These are phyloP conservation scores for Odiellus spinosus DNA, from an alignment of 2,888 invertebrate species.

Conservation along the genomic window DNA sequence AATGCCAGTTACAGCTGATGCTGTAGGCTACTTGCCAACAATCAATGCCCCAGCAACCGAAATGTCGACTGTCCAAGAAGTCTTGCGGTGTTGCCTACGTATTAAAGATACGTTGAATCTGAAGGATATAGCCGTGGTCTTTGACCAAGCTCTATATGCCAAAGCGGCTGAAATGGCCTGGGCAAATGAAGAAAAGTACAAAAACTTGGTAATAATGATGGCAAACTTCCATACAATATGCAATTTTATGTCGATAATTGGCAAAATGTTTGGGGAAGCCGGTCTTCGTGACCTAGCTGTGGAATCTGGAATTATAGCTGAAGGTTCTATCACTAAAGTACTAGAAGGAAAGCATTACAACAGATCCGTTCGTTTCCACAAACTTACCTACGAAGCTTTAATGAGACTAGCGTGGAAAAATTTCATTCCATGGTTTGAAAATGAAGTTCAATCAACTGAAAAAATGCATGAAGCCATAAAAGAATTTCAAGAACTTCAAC, in stretches of 20 bases:
- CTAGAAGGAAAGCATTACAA: constrained; percentile 8
- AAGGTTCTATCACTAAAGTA: constrained; percentile 17
- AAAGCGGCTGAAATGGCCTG: constrained; percentile 19
- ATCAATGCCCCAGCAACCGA: not conserved
- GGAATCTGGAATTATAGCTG: constrained; percentile 17
- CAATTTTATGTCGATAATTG: constrained; percentile 17
- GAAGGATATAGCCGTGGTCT: not conserved
- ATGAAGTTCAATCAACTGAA: too few relatives aligned
- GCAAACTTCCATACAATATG: constrained; percentile 19
- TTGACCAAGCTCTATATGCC: constrained; percentile 18
- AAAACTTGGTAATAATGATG: constrained; percentile 12
- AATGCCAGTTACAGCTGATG: constrained; percentile 5
- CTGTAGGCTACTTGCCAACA: constrained; percentile 10
- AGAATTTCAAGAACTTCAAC: too few relatives aligned
- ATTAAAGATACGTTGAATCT: not conserved
- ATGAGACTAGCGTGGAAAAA: constrained; percentile 5
- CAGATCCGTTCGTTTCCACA: constrained; percentile 9
- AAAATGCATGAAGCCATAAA: too few relatives aligned
- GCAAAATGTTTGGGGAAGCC: constrained; percentile 18
- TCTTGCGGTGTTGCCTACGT: not conserved
- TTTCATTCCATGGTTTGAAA: not conserved
- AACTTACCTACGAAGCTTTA: constrained; percentile 16
- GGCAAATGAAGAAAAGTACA: constrained; percentile 13
- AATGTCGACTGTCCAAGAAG: not conserved
- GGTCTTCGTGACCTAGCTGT: constrained; percentile 16